phyloP scores from a whole-genome alignment of 1,140 invertebrate genomes.

The Drosophila chauvacae region DNA sequence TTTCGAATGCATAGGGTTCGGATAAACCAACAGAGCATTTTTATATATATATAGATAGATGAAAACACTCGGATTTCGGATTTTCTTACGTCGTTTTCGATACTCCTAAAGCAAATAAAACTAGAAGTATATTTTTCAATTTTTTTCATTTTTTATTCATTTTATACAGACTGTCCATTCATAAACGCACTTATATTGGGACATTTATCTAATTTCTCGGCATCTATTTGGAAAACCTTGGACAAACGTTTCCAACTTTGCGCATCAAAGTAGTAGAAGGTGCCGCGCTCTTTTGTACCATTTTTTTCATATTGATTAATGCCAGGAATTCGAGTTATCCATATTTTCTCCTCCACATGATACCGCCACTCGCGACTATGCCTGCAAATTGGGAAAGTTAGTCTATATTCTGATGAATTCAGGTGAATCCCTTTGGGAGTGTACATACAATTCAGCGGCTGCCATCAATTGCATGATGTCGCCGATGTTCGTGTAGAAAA shows the following conservation, averaged over 20 bases:
- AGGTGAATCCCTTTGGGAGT: not conserved
- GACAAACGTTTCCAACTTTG: slow-evolving; percentile 97
- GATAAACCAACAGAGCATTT: too few relatives aligned
- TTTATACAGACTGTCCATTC: slow-evolving; percentile 85
- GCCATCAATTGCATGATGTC: slow-evolving; percentile 98
- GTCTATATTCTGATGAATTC: not conserved
- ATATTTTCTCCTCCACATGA: slow-evolving; percentile 99
- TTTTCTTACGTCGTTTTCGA: not conserved
- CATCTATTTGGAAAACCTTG: slow-evolving; percentile 98
- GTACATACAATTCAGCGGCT: slow-evolving; percentile 96
- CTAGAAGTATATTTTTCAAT: slow-evolving; percentile 60
- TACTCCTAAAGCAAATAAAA: not conserved
- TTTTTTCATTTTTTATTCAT: slow-evolving; percentile 84
- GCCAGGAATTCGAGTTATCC: slow-evolving; percentile 98
- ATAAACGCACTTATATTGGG: slow-evolving; percentile 85
- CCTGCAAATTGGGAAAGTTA: slow-evolving; percentile 85
- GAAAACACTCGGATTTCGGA: too few relatives aligned
- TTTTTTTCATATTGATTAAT: slow-evolving; percentile 95
- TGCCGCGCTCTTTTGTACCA: slow-evolving; percentile 97
- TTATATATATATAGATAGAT: too few relatives aligned
- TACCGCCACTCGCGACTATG: slow-evolving; percentile 99
- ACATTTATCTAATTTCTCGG: slow-evolving; percentile 95
- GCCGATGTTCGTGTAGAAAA: slow-evolving; percentile 99
- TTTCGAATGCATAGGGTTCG: too few relatives aligned
- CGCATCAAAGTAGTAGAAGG: slow-evolving; percentile 99